Conservation (phyloP, 2,797 vertebrate genomes). For the Saxicola maurus region DNA sequence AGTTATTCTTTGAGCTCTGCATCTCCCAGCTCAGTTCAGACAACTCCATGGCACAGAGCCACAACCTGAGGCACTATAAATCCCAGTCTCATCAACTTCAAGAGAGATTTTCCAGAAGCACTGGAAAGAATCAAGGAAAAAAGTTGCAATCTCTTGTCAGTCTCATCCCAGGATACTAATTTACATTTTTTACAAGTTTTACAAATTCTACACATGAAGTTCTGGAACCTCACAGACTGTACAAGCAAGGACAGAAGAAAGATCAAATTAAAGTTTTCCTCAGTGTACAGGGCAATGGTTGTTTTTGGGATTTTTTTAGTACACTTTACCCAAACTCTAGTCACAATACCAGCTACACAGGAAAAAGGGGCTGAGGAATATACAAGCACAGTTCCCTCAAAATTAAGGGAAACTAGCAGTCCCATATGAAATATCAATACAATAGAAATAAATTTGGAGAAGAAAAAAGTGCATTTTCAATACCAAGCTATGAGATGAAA, state of each 20-base stretch:
- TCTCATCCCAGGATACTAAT: not conserved
- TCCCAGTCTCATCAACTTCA: not conserved
- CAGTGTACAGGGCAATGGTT: not conserved
- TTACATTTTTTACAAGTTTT: not conserved
- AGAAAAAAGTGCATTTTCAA: not conserved
- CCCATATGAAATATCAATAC: not conserved
- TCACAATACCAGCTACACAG: not conserved
- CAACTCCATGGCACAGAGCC: slow-evolving; percentile 36
- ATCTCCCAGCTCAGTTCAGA: slow-evolving; percentile 5
- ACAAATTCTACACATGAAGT: not conserved
- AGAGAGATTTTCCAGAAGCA: slow-evolving; percentile 34
- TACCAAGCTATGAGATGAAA: not conserved
- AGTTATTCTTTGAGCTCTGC: slow-evolving; percentile 12
- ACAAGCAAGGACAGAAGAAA: not conserved
- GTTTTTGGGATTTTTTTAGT: not conserved
- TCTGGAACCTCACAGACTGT: not conserved
- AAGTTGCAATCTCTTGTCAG: slow-evolving; percentile 17
- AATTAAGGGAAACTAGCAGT: not conserved
- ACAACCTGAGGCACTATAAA: slow-evolving; percentile 45
- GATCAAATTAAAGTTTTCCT: not conserved
- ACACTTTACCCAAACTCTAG: not conserved
- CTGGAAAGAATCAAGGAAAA: slow-evolving; percentile 2
- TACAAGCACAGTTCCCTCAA: not conserved
- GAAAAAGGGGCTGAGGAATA: not conserved
- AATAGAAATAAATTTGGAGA: not conserved